Conservation (phyloP, 2,797 vertebrate genomes). For the Coilia nasus region DNA sequence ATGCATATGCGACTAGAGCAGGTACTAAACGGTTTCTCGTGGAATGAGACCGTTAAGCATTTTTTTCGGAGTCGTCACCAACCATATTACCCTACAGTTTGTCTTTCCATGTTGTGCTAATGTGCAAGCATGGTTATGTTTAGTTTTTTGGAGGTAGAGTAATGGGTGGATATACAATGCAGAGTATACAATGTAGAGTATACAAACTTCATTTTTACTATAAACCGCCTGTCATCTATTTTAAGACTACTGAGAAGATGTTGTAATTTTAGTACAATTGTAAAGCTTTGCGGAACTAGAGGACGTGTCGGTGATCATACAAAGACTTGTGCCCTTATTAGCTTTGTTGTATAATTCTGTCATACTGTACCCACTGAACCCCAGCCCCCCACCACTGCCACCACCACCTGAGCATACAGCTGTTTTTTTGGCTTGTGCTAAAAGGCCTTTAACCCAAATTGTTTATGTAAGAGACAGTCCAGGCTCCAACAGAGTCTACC, state of each 20-base stretch:
- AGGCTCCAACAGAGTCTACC: constrained; percentile 38
- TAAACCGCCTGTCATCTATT: not conserved
- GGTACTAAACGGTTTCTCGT: too few species aligned
- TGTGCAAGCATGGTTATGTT: not conserved
- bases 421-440: constrained; percentile 50
- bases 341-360: not conserved
- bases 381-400: constrained; percentile 23
- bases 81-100: not conserved
- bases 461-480: constrained; percentile 61
- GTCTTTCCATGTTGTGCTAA: not conserved
- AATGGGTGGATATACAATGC: too few species aligned
- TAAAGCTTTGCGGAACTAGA: not conserved
- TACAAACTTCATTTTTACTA: not conserved
- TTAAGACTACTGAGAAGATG: not conserved
- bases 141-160: not conserved
- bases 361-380: constrained; percentile 22
- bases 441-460: constrained; percentile 62
- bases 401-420: constrained; percentile 48
- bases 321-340: not conserved
- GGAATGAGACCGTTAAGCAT: too few species aligned
- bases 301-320: not conserved
- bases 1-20: too few species aligned
- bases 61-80: too few species aligned
- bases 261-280: not conserved
- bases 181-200: not conserved